Evolutionary conservation across 1,140 invertebrate genomes (phyloP), one percentile per base, ranked within the genome.

Genomic region (Patella vulgata): DNA sequence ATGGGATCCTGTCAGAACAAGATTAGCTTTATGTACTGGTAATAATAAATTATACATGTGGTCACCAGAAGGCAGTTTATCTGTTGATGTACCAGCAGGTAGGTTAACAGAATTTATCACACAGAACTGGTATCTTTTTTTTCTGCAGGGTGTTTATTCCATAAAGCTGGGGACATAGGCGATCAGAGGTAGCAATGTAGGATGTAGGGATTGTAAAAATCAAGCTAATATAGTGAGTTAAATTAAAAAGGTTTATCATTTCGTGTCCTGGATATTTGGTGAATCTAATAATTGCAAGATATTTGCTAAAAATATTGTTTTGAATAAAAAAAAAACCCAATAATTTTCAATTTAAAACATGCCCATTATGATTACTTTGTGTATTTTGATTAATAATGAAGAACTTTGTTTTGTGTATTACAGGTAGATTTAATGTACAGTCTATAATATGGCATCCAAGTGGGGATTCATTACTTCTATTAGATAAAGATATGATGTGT

Each of bases 1-100:
- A 36, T 85, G 82, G 83, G 83, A 85, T 65, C 82, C 82, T 9
- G 43, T 33, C n/a, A 72, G 74, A 30, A 50, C 77, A 14, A 62
- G 82, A 6, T 70, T 85, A 28, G 82, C 81, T 19, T 64, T 84
- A 30, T 83, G 81, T 67, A 84, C 82, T 31, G 78, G 78, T 21
- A 79, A 64, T 50, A 83, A 82, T 65, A 80, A 81, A 46, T 62
- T 85, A n/a, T 85, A 82, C 64, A 85, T 85, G 79, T 85, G 83
- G 83, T 81, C 79, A 9, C 74, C 83, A 17, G 76, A 78, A 27
- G 82, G 82, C 14, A 66, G 74, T 70, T 66, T 85, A 27, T 77
- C 80, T 68, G 82, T 84, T 3, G 78, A 83, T 59, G 74, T 84
- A 5, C 82, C 82, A 43, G 72, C 75, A 74, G 78, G 78, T 80